Base-by-base conservation (phyloP, 2,113 vertebrate genomes). In the Scatophagus argus region DNA sequence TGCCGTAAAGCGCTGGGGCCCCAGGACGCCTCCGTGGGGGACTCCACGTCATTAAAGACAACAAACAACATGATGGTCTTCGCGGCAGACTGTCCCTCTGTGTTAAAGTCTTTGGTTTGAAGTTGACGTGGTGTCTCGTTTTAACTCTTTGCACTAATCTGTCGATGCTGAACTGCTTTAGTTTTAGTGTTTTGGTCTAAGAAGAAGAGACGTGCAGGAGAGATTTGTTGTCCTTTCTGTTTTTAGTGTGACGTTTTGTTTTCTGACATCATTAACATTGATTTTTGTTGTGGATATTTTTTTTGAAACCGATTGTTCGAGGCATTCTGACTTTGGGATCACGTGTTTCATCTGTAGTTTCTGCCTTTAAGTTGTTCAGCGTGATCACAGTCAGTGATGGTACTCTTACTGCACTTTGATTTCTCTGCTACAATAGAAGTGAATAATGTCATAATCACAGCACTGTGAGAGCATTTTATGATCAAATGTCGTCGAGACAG, bases 81-180 rank as follows among this genome's bases (percentile, higher is more conserved):
- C 27, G 17, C 61, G 66, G 69, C 62, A 67, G 69, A 49, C 46
- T 25, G 19, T 25, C 52, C 71, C 23, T 73, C 21, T 73, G 52
- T 70, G 46, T 55, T 4, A 5, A 38, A 32, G 41, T 70, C 61
- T 60, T 58, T 55, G 51, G 19, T 52, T 46, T 51, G 34, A 65
- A 59, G 51, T 69, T 52, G 27, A 13, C 16, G 32, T 74, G 27
- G 52, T 67, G 61, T 68, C 47, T 56, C 12, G 32, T 64, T 71
- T 1, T 21, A 19, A 39, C 49, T 44, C 44, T 64, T 69, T 77
- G 85, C 76, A 80, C 80, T 83, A 77, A 72, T 71, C 21, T 79
- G 46, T 72, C 21, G 68, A 59, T 73, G 81, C 43, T 19, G 61
- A 44, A 44, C 39, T 2, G 8, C 32, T 61, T 55, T 8, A 23